Percentiles rank a stretch among this genome's conserved stretches.
phyloP scores from a whole-genome alignment of 2,888 invertebrate genomes.

The Lochmaea crataegi region DNA sequence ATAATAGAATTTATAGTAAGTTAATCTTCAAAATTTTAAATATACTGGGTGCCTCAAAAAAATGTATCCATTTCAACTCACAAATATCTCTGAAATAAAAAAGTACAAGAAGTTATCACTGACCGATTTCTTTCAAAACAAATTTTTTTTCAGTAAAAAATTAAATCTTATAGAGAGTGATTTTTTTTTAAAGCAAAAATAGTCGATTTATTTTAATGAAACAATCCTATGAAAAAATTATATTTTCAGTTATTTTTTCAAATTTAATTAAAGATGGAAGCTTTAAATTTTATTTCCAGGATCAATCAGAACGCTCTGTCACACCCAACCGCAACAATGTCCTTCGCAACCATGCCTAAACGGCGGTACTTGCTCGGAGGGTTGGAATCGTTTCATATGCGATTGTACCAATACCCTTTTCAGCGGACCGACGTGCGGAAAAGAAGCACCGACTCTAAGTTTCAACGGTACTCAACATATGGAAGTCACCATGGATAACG shows the following conservation, averaged over 20 bases:
- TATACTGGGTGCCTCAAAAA: no score
- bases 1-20: no score
- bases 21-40: no score
- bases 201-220: no score
- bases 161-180: no score
- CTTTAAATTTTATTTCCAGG: constrained; percentile 67
- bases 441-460: constrained; percentile 88
- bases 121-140: neutral
- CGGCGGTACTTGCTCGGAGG: constrained; percentile 88
- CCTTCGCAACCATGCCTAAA: constrained; percentile 90
- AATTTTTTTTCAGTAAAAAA: no score
- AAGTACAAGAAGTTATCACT: no score
- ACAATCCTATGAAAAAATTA: no score
- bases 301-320: constrained; percentile 90
- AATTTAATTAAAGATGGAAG: neutral
- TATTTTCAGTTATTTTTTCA: no score
- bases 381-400: constrained; percentile 95
- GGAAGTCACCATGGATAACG: constrained; percentile 62
- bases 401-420: constrained; percentile 91
- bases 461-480: constrained; percentile 92
- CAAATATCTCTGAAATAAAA: no score
- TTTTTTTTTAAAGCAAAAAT: no score
- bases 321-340: constrained; percentile 83
- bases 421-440: constrained; percentile 90
- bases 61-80: no score